Conservation (phyloP, 2,888 invertebrate species). For the Leptopilina syphax region DNA sequence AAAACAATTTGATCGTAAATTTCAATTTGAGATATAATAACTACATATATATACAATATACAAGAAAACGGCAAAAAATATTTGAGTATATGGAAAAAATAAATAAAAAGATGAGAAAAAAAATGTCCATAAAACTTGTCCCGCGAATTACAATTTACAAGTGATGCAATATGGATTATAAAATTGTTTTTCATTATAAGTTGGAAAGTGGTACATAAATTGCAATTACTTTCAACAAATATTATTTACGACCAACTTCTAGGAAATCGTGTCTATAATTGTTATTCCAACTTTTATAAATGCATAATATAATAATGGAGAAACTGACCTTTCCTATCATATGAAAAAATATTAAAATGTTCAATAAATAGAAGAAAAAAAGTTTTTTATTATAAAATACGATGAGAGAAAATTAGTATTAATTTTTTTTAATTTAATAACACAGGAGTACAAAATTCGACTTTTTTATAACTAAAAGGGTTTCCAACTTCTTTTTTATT, state of each 20-base stretch:
- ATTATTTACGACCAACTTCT: conserved; percentile 25
- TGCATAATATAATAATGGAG: conserved; percentile 5
- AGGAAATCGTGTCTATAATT: conserved; percentile 12
- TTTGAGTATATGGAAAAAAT: background rate
- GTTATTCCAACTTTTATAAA: conserved; percentile 13
- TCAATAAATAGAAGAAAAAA: background rate
- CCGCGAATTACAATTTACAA: background rate
- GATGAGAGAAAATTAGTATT: background rate
- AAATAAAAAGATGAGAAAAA: background rate
- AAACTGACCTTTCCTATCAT: conserved; percentile 17
- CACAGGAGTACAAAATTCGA: too few species aligned
- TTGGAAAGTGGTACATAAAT: conserved; percentile 2
- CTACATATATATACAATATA: background rate
- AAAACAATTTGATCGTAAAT: background rate
- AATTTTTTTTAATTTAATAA: too few species aligned
- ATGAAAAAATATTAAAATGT: conserved; percentile 8
- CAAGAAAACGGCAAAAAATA: too few species aligned
- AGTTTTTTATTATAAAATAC: background rate
- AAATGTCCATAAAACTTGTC: background rate
- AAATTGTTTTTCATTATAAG: background rate
- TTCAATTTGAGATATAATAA: background rate
- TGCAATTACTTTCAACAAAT: conserved; percentile 10
- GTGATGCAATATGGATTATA: conserved; percentile 14
- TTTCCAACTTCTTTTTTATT: too few species aligned
- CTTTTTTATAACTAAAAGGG: too few species aligned